phyloP scores from a whole-genome alignment of 1,140 invertebrate species.

The Stenopsyche tienmushanensis region DNA sequence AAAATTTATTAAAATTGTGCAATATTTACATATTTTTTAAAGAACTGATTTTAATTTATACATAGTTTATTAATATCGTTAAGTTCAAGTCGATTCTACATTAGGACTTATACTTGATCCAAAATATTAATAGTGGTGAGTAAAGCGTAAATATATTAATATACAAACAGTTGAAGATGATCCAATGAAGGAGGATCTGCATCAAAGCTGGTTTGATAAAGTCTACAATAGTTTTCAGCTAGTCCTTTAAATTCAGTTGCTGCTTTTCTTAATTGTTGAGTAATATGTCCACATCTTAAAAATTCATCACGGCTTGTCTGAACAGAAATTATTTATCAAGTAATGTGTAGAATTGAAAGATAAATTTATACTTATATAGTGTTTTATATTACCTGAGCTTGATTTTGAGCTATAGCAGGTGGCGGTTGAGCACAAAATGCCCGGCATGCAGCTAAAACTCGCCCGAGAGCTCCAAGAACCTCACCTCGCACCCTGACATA shows the following conservation, averaged over 20 bases:
- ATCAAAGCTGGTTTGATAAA: slow-evolving; percentile 92
- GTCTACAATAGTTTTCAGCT: slow-evolving; percentile 74
- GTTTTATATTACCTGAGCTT: slow-evolving; percentile 55
- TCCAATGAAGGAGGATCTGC: slow-evolving; percentile 83
- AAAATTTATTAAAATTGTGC: no score
- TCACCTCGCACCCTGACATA: slow-evolving; percentile 74
- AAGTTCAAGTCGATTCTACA: no score
- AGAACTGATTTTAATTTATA: no score
- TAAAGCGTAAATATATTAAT: no score
- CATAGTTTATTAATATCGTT: no score
- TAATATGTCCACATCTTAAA: slow-evolving; percentile 79
- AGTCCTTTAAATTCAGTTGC: slow-evolving; percentile 72
- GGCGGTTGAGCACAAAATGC: slow-evolving; percentile 88
- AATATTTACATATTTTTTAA: no score
- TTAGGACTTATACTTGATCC: no score
- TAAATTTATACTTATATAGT: background rate
- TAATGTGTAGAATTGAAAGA: slow-evolving; percentile 45
- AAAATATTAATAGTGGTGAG: slow-evolving; percentile 11
- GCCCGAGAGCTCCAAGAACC: slow-evolving; percentile 73
- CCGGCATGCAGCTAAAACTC: slow-evolving; percentile 75
- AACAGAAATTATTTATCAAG: slow-evolving; percentile 15
- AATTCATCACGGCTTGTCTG: slow-evolving; percentile 68
- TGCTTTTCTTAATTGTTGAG: slow-evolving; percentile 77
- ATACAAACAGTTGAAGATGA: slow-evolving; percentile 68
- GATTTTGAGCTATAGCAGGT: slow-evolving; percentile 83